Conservation (phyloP, 2,113 vertebrate genomes). For the Microcebus griseorufus region DNA sequence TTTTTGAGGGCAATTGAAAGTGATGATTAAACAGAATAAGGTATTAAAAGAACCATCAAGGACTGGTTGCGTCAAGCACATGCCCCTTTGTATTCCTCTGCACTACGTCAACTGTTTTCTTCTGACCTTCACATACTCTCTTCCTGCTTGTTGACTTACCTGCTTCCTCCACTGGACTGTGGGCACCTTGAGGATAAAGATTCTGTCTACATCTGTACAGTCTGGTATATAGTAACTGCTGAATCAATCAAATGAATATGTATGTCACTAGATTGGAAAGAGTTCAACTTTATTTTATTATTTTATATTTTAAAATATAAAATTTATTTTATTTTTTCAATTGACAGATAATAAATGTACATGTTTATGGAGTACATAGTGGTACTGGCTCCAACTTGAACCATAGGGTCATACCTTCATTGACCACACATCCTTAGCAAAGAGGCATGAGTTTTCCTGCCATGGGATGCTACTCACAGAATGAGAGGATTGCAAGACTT, state of each 20-base stretch:
- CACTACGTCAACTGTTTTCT: accelerated
- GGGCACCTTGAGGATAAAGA: neutral
- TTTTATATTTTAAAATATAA: no score
- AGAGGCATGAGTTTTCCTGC: neutral
- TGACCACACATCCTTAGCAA: neutral
- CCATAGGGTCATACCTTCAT: neutral
- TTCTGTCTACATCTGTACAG: neutral
- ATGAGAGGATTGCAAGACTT: neutral
- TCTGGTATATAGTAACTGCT: neutral
- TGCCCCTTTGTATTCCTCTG: neutral
- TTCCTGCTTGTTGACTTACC: neutral
- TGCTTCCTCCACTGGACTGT: neutral
- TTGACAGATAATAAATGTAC: no score
- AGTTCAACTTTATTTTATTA: neutral
- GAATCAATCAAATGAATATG: neutral
- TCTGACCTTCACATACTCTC: neutral
- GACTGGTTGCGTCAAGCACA: neutral
- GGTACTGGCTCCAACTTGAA: neutral
- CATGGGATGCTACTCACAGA: accelerated
- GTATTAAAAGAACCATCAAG: neutral
- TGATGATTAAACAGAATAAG: neutral
- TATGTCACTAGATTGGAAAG: neutral
- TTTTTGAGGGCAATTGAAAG: neutral
- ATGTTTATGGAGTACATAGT: no score
- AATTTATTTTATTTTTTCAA: no score